Conservation (phyloP, 2,113 vertebrate genomes). For the Gnathonemus longibarbis region DNA sequence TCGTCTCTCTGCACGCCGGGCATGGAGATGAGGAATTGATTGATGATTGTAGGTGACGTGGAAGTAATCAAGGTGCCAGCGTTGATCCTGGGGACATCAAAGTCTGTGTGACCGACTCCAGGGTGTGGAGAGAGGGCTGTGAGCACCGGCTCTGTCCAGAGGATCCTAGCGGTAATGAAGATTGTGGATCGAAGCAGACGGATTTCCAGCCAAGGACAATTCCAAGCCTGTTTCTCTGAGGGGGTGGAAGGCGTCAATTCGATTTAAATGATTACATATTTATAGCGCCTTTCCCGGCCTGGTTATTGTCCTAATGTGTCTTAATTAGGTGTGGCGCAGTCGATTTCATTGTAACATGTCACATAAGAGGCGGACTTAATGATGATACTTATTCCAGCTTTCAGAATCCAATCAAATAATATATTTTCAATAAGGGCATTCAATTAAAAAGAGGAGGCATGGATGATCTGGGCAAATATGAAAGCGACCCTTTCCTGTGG, state of each 20-base stretch:
- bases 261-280: background rate
- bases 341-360: background rate
- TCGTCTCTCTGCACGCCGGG: background rate
- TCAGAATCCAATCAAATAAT: background rate
- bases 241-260: background rate
- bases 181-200: background rate
- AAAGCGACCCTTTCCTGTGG: background rate
- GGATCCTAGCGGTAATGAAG: background rate
- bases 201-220: background rate
- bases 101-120: background rate
- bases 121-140: background rate
- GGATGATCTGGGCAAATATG: background rate
- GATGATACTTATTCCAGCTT: background rate
- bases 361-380: background rate
- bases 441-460: background rate
- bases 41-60: constrained; percentile 2
- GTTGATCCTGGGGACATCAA: constrained; percentile 7
- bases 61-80: constrained; percentile 14
- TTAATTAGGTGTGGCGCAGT: background rate
- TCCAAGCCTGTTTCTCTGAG: background rate
- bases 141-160: too few species aligned
- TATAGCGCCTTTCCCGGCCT: background rate
- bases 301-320: background rate
- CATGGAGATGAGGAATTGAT: constrained; percentile 16
- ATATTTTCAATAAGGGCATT: background rate